These are phyloP conservation scores for Tragelaphus imberbis DNA, from an alignment of 2,113 vertebrate genomes.

Conservation along the genomic window DNA sequence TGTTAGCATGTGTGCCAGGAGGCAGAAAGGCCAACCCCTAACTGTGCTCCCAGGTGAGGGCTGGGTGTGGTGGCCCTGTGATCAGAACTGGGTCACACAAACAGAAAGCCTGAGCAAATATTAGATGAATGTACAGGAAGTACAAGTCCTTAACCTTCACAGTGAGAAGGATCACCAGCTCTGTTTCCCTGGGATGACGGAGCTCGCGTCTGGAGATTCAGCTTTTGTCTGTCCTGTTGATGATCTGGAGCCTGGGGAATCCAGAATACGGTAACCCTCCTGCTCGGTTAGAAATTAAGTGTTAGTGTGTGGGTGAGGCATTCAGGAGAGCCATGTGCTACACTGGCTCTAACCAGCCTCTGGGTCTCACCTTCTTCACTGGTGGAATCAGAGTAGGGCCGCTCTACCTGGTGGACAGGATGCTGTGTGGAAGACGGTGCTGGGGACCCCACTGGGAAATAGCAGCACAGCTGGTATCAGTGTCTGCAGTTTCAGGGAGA, in stretches of 20 bases:
- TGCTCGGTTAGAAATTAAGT: background rate
- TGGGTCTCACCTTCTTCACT: background rate
- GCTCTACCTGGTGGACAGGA: background rate
- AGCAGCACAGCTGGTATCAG: background rate
- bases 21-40: background rate
- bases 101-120: background rate
- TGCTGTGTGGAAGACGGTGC: background rate
- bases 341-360: background rate
- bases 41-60: background rate
- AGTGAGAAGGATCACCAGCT: background rate
- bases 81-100: background rate
- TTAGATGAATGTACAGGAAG: background rate
- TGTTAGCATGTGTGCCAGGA: background rate
- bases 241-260: background rate
- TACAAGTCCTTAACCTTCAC: background rate
- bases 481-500: background rate
- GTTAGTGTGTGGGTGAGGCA: background rate
- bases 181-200: background rate
- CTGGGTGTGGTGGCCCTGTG: background rate
- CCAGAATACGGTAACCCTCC: background rate
- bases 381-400: background rate
- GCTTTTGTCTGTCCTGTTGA: background rate
- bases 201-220: background rate
- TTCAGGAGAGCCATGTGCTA: background rate
- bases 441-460: background rate